Conservation (phyloP, 2,888 invertebrate species). For the Orthosia gracilis region DNA sequence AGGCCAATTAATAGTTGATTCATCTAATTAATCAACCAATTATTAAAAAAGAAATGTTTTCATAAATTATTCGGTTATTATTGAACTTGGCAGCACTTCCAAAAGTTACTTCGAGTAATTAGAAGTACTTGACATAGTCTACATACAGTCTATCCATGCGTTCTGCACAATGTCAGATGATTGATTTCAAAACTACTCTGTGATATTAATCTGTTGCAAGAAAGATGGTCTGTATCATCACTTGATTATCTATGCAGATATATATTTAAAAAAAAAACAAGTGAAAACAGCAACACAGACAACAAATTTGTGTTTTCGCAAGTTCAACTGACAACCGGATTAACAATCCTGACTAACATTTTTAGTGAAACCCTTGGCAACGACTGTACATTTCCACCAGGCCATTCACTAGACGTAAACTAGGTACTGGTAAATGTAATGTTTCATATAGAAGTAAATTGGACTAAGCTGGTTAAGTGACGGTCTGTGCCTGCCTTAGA, state of each 20-base stretch:
- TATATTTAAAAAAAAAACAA: conserved; percentile 1
- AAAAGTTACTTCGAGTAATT: conserved; percentile 42
- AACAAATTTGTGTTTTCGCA: conserved; percentile 26
- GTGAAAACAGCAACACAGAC: conserved; percentile 17
- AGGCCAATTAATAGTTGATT: conserved; percentile 26
- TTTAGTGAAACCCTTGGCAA: conserved; percentile 49
- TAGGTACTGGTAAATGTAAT: conserved; percentile 31
- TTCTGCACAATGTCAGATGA: conserved; percentile 79
- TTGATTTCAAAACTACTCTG: conserved; percentile 65
- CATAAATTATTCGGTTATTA: conserved; percentile 13
- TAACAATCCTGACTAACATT: conserved; percentile 32
- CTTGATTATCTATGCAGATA: background rate
- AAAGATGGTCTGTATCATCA: conserved; percentile 21
- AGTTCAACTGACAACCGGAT: conserved; percentile 26
- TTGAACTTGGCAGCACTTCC: conserved; percentile 54
- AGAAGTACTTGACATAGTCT: conserved; percentile 80
- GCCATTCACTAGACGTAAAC: conserved; percentile 24
- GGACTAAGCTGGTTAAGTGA: conserved; percentile 25
- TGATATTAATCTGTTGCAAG: conserved; percentile 15
- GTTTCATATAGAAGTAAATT: conserved; percentile 39
- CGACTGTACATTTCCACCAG: conserved; percentile 18
- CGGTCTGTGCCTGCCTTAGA: background rate
- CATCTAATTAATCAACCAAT: conserved; percentile 5
- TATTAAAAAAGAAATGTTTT: conserved; percentile 13
- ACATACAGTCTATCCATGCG: conserved; percentile 64